Base-by-base conservation (phyloP, 2,797 vertebrate genomes). In the Diceros bicornis region DNA sequence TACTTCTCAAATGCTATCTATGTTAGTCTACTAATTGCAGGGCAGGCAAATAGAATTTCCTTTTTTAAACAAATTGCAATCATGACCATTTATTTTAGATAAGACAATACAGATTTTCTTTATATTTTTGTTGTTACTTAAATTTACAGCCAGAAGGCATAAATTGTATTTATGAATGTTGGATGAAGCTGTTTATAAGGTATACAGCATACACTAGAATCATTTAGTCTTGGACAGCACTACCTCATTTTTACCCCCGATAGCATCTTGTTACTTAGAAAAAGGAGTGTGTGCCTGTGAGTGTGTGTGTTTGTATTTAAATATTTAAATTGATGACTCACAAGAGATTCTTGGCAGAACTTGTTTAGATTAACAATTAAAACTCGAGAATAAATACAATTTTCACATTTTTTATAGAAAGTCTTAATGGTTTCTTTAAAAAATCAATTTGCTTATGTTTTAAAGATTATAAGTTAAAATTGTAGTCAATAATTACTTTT, bases 41-140 rank as follows among this genome's bases (percentile, higher is more conserved):
- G 92, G 88, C 77, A 92, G 18, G 95, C 97, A 97, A 97, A 98
- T 97, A 91, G 52, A 89, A 97, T 94, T 98, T 90, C 25, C 83
- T 37, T 98, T 98, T 96, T 94, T 97, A 98, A 98, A 98, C 98
- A 98, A 98, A 97, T 83, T 93, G 71, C 82, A 98, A 79, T 59
- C 77, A 95, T 90, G 97, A 96, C 83, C 50, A 97, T 97, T 98
- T 98, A 37, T 97, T 98, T 98, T 95, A 94, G 62, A 88, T 96
- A 92, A 98, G 72, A 93, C 47, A 64, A 91, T 69, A 91, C 72
- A 96, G 29, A 97, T 64, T 96, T 98, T 85, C 66, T 0, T 27
- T 92, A 8, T 68, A 94, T 91, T 96, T 97, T 97, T 98, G 47
- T 69, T 96, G 90, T 62, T 96, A 91, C 74, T 82, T 59, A 96